Conservation (phyloP, 2,113 vertebrate genomes). For the Phrynosoma platyrhinos region DNA sequence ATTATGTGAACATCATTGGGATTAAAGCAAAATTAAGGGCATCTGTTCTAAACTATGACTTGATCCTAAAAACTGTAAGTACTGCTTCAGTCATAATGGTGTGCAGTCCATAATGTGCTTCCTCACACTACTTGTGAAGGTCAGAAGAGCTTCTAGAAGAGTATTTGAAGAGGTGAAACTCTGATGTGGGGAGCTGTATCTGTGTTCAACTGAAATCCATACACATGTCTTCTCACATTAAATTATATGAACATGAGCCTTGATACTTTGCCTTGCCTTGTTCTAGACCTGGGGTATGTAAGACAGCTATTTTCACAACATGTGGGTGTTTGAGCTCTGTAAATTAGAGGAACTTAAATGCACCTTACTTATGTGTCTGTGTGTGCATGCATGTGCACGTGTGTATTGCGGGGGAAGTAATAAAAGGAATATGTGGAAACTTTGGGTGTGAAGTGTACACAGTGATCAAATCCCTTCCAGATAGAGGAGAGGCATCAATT, state of each 20-base stretch:
- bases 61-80: not conserved
- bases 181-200: not conserved
- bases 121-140: not conserved
- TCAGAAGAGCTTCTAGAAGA: not conserved
- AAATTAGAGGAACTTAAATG: not conserved
- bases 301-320: not conserved
- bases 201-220: not conserved
- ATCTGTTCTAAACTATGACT: not conserved
- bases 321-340: not conserved
- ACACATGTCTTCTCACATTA: not conserved
- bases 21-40: not conserved
- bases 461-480: not conserved
- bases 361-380: not conserved
- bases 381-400: too few relatives aligned
- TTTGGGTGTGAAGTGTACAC: not conserved
- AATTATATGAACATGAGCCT: not conserved
- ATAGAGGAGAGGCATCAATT: not conserved
- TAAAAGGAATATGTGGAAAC: not conserved
- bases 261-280: not conserved
- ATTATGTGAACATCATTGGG: not conserved
- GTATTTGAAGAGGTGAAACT: not conserved
- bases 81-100: not conserved
- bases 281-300: not conserved
- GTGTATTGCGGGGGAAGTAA: not conserved
- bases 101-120: not conserved